Evolutionary conservation across 2,113 vertebrate genomes (phyloP).

Genomic region (Carlito syrichta): DNA sequence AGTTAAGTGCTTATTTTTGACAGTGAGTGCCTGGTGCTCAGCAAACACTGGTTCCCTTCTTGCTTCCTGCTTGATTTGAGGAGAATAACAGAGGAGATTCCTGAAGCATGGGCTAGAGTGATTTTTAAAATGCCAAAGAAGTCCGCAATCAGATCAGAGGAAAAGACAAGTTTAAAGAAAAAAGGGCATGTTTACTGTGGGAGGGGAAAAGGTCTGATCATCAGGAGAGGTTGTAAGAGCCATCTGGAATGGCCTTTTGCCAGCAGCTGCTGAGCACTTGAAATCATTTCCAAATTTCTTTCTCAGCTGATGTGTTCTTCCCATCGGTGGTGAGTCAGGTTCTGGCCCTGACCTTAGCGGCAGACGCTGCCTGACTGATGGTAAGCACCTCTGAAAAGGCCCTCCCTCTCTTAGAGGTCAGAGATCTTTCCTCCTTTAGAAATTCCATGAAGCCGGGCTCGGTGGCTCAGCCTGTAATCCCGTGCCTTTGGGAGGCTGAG

Average conservation of each 20-base stretch:
- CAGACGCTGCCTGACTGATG: fast-evolving
- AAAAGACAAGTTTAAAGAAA: not conserved
- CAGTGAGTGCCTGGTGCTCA: not conserved
- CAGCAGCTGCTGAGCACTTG: not conserved
- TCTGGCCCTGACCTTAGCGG: not conserved
- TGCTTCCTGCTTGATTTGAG: not conserved
- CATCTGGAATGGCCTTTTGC: not conserved
- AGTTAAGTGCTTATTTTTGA: not conserved
- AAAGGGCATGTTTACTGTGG: not conserved
- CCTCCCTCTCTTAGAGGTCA: not conserved
- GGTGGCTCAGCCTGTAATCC: too few species aligned
- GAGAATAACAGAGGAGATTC: not conserved
- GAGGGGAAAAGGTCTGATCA: not conserved
- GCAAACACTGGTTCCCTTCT: not conserved
- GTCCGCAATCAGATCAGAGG: not conserved
- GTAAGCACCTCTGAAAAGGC: not conserved
- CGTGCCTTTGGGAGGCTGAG: too few species aligned
- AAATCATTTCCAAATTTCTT: not conserved
- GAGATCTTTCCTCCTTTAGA: not conserved
- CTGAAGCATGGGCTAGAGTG: not conserved
- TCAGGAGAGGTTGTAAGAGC: not conserved
- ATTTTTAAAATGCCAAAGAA: not conserved
- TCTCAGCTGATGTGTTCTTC: not conserved
- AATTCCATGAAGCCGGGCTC: too few species aligned
- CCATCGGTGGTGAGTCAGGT: not conserved